Evolutionary conservation across 2,888 invertebrate species (phyloP), one percentile per base, ranked within the genome.

Genomic region (Sisyra terminalis): DNA sequence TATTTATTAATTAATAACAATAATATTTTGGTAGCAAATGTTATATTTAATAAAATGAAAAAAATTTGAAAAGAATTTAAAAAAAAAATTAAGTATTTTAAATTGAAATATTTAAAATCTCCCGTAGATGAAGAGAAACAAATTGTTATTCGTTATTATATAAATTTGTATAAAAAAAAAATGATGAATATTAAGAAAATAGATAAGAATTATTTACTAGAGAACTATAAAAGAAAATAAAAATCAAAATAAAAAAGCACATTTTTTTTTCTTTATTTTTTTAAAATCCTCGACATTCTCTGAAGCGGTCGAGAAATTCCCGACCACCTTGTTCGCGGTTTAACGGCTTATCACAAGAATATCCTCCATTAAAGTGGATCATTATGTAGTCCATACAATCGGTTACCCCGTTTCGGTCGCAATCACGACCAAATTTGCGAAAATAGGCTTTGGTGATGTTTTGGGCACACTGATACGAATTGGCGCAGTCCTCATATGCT

Each of bases 401-500:
- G 0, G 76, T 73, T 1, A 71, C 65, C 1, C 73, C 73, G 52
- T 78, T 73, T 1, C 56, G 58, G 52, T 77, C 75, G 55, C 78
- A 78, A 54, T 78, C 77, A 61, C 65, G 66, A 48, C 69, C 74
- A 53, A 65, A 73, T 51, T 64, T 71, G 1, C 63, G 59, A 66
- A 78, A 67, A 55, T 78, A 78, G 42, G 61, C 67, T 46, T 65
- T 63, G 1, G 78, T 67, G n/a, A 74, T 70, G 46, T 55, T 65
- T 44, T 69, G 64, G 0, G 76, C 70, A 51, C 77, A 78, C 36
- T 65, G 58, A 47, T 67, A 71, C 46, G 73, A 68, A 45, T 63
- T 57, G 0, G 75, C 70, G 51, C 78, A 78, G 50, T 73, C 73
- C 54, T 75, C 69, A 52, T 70, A 78, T 2, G 76, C 77, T 76